Evolutionary conservation across 2,888 invertebrate species (phyloP).

Genomic region (Horisme vitalbata): DNA sequence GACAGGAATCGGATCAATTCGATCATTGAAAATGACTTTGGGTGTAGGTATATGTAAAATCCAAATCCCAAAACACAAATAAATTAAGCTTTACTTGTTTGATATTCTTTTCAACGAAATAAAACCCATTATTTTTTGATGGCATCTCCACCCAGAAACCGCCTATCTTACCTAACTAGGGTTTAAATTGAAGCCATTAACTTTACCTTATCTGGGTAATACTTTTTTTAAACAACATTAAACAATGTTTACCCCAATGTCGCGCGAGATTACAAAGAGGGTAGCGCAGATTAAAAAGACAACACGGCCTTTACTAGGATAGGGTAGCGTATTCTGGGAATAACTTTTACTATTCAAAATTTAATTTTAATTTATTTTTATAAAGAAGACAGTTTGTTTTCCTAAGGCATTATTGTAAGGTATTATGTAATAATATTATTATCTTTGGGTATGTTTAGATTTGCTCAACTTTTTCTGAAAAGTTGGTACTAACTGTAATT

Average conservation of each 20-base stretch:
- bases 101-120: neutral
- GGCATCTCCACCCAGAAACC: conserved; percentile 4
- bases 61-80: too few relatives aligned
- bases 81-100: too few relatives aligned
- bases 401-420: too few relatives aligned
- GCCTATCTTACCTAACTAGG: conserved; percentile 21
- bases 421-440: too few relatives aligned
- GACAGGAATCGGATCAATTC: too few relatives aligned
- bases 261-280: conserved; percentile 47
- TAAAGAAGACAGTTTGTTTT: too few relatives aligned
- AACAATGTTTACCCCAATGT: conserved; percentile 46
- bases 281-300: conserved; percentile 58
- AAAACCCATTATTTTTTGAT: neutral
- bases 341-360: neutral
- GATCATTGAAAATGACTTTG: too few relatives aligned
- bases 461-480: too few relatives aligned
- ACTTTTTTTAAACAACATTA: conserved; percentile 51
- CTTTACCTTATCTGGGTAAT: conserved; percentile 44
- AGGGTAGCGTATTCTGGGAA: conserved; percentile 26
- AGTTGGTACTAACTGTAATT: too few relatives aligned
- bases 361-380: neutral
- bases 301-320: conserved; percentile 42
- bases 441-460: too few relatives aligned
- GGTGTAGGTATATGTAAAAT: too few relatives aligned
- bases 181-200: conserved; percentile 36